Base-by-base conservation (phyloP, 2,797 vertebrate species). In the Harpagifer antarcticus region DNA sequence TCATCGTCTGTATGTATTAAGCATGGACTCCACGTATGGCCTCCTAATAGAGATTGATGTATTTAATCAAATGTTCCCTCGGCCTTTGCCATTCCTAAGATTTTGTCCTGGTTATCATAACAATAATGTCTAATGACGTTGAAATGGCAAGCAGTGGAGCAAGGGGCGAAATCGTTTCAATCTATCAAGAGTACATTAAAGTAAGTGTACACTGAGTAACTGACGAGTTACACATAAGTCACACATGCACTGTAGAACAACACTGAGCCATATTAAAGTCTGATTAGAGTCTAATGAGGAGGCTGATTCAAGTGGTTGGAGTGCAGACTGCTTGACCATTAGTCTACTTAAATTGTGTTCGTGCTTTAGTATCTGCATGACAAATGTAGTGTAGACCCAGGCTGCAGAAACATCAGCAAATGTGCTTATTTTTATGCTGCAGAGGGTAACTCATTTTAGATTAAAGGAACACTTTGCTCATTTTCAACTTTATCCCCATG, bases 21-120 rank as follows among this genome's bases (percentile, higher is more conserved):
- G 56, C 63, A 33, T 16, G 45, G 69, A 57, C 78, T 84, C 61
- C 37, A 56, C 8, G 47, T 70, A 59, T 31, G 65, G 31, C 65
- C 82, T 78, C 57, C 64, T 76, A 79, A 86, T 76, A 86, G 83
- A 93, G 91, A 95, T 93, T 91, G 91, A 95, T 94, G 89, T 61
- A 65, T 92, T 93, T 93, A 93, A 94, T 94, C 91, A 94, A 89
- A 92, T 42, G 77, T 79, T 92, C 88, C 88, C 81, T 66, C 54
- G 65, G 86, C 79, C 82, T 87, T 86, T 86, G 87, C 78, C 89
- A 85, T 91, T 90, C 86, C 79, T 71, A 69, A 55, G 68, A 81
- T 74, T 88, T 70, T 78, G 86, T 85, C 85, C 90, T 81, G 83
- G 90, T 88, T 91, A 85, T 91, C 83, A 92, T 89, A 91, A 92